Conservation (phyloP, 2,113 vertebrate species). For the Melanocharis versteri region DNA sequence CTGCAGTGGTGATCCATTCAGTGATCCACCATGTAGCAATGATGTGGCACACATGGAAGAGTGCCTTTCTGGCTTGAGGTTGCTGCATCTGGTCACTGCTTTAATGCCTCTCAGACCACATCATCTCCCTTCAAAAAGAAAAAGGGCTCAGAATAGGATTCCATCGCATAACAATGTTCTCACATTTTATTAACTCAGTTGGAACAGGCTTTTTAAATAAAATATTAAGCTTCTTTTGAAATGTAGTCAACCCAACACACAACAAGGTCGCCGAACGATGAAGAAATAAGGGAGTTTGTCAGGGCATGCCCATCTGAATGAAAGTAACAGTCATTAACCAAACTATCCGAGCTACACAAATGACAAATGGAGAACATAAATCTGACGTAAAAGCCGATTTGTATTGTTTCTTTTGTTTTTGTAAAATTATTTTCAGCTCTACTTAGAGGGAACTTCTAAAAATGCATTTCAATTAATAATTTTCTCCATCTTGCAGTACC, state of each 20-base stretch:
- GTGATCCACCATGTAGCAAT: background rate
- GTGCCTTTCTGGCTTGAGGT: rapidly evolving
- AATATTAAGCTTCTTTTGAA: background rate
- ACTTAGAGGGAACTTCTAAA: background rate
- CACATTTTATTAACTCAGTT: background rate
- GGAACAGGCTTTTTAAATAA: background rate
- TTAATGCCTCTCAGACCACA: background rate
- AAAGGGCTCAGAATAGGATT: background rate
- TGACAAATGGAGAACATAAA: background rate
- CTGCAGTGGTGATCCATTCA: background rate
- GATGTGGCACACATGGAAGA: rapidly evolving
- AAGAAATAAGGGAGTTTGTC: background rate
- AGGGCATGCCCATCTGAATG: background rate
- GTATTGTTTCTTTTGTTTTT: background rate
- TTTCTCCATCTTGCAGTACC: background rate
- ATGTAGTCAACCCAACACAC: background rate
- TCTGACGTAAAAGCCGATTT: background rate
- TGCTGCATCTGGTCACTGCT: background rate
- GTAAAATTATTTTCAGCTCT: background rate
- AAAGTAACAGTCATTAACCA: background rate
- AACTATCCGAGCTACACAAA: background rate
- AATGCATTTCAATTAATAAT: background rate
- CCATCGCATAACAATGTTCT: background rate
- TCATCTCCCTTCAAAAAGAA: background rate
- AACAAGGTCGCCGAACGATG: background rate